Evolutionary conservation across 2,113 vertebrate genomes (phyloP), one percentile per base, ranked within the genome.

Genomic region (Limnothrissa miodon): DNA sequence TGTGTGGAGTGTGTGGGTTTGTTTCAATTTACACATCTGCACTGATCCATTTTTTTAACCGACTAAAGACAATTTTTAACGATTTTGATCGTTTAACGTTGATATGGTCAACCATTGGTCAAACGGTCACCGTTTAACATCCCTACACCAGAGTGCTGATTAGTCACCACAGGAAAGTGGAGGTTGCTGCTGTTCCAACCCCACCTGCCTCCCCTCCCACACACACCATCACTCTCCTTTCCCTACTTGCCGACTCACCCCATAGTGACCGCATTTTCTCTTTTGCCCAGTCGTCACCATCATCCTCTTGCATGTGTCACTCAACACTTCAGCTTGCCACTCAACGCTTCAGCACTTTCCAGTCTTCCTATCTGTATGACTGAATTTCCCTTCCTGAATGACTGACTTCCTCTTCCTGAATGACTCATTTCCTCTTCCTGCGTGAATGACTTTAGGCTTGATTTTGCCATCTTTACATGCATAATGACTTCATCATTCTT

Each of bases 81-180:
- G n/a, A n/a, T n/a, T n/a, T n/a, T n/a, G n/a, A n/a, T n/a, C n/a
- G n/a, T n/a, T n/a, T n/a, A n/a, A n/a, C n/a, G n/a, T n/a, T n/a
- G n/a, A n/a, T n/a, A n/a, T n/a, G n/a, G n/a, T n/a, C n/a, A n/a
- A n/a, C n/a, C n/a, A n/a, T n/a, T n/a, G n/a, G n/a, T n/a, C n/a
- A n/a, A n/a, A n/a, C n/a, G n/a, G n/a, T n/a, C n/a, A n/a, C n/a
- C n/a, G n/a, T n/a, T n/a, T n/a, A n/a, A n/a, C n/a, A n/a, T n/a
- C n/a, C n/a, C n/a, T n/a, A n/a, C n/a, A n/a, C n/a, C n/a, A n/a
- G n/a, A 74, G 66, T 13, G 9, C 29, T 13, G 13, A 74, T 74
- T 36, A 74, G 66, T 33, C 29, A 74, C 33, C 4, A 36, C 33
- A 45, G 80, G 86, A 21, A 25, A 8, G 80, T 59, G 86, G 85